A percentile compares a stretch with the other conserved stretches of the same genome.
These are phyloP conservation scores for Agrotis clavis DNA, from an alignment of 2,888 invertebrate species.

Conservation along the genomic window DNA sequence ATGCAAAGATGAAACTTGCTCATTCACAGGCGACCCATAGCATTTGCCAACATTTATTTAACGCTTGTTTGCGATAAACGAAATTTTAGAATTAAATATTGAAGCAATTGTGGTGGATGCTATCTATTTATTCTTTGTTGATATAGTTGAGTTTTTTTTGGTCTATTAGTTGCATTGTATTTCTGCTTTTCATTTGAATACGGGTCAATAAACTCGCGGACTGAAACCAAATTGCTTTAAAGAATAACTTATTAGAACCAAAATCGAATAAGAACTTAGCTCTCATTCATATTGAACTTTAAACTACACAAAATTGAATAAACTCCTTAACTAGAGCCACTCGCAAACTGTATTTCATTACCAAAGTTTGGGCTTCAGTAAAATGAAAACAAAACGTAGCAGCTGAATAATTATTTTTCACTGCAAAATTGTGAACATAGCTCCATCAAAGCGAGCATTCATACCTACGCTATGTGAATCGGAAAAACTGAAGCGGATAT, in stretches of 20 bases:
- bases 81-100: conserved; percentile 69
- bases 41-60: conserved; percentile 74
- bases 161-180: conserved; percentile 56
- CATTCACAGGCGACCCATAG: conserved; percentile 71
- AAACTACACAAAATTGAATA: conserved; percentile 13
- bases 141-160: conserved; percentile 59
- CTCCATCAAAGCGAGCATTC: conserved; percentile 1
- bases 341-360: conserved; percentile 41
- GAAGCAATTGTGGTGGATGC: conserved; percentile 61
- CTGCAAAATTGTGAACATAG: neutral
- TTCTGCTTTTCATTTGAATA: conserved; percentile 55
- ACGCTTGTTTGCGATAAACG: conserved; percentile 70
- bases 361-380: conserved; percentile 41
- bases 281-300: conserved; percentile 19
- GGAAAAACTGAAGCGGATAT: neutral
- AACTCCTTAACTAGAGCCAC: conserved; percentile 19
- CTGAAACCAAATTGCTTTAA: conserved; percentile 36
- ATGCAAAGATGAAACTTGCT: conserved; percentile 74
- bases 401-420: conserved; percentile 4
- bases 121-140: conserved; percentile 62
- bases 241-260: conserved; percentile 26
- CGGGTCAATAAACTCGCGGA: conserved; percentile 44
- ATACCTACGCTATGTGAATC: neutral
- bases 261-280: conserved; percentile 33
- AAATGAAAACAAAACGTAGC: conserved; percentile 15